A percentile compares a stretch with the other conserved stretches of the same genome.
Evolutionary conservation across 2,888 invertebrate species (phyloP).

Genomic region (Taphrorychus bicolor): DNA sequence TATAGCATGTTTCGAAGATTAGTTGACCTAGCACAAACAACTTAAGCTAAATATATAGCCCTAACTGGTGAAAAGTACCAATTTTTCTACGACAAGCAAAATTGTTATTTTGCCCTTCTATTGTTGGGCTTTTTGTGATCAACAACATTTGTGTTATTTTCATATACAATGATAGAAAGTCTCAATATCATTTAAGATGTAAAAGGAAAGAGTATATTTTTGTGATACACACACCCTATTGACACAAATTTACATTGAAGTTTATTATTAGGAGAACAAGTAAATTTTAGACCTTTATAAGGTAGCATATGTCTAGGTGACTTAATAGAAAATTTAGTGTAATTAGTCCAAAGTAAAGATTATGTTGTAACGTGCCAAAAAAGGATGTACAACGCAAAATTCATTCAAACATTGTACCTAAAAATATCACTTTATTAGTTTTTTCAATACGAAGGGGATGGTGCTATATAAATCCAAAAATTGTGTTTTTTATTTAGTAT

Average conservation of each 20-base stretch:
- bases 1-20: too few relatives aligned
- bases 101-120: neutral
- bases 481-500: too few relatives aligned
- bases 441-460: too few relatives aligned
- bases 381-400: conserved; percentile 10
- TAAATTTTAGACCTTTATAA: neutral
- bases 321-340: too few relatives aligned
- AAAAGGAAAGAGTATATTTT: neutral
- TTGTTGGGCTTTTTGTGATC: conserved; percentile 1
- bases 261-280: neutral
- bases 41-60: neutral
- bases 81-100: neutral
- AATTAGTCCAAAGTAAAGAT: too few relatives aligned
- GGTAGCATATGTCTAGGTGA: neutral
- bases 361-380: conserved; percentile 4
- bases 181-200: neutral
- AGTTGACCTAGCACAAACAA: neutral
- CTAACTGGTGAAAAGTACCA: neutral
- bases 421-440: neutral
- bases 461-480: too few relatives aligned
- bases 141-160: too few relatives aligned
- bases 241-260: neutral
- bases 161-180: too few relatives aligned
- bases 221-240: neutral
- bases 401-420: too few relatives aligned